Base-by-base conservation (phyloP, 2,113 vertebrate species). In the Zapus hudsonius region DNA sequence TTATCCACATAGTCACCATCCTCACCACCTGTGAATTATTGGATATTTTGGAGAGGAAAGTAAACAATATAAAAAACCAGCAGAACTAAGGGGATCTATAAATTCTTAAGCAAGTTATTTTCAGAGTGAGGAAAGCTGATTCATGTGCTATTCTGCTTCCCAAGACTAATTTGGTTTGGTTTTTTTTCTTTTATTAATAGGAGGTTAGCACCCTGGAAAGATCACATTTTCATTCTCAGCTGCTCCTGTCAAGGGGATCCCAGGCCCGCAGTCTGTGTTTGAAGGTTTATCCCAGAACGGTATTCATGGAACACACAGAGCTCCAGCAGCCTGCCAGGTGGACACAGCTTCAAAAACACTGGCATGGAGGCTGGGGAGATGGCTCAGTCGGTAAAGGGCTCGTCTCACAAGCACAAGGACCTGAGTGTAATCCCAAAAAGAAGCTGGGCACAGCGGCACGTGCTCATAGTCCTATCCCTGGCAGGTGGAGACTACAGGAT, bases 11-110 rank as follows among this genome's bases (percentile, higher is more conserved):
- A 83, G 93, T 96, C 90, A 93, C 94, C 66, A 76, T 96, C 80
- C 94, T 94, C 78, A 90, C 93, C 94, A 96, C 88, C 96, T 93
- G 94, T 89, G 92, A 97, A 93, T 96, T 97, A 96, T 91, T 67
- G 12, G 90, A 52, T 95, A 57, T 83, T 94, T 87, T 96, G 93
- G 89, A 95, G 96, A 87, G 87, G 95, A 96, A 95, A 97, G 93
- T 92, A 96, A 98, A 97, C 94, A 96, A 96, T 93, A 91, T 93
- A 95, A 97, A 97, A 97, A 87, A 96, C 74, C 97, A 94, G 96
- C 96, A 95, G 91, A 96, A 95, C 97, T 96, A 89, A 87, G 82
- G 96, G 96, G 96, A 98, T 95, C 96, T 64, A 95, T 94, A 92
- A 97, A 98, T 96, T 94, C 89, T 87, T 55, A 55, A n/a, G 92